Base-by-base conservation (phyloP, 2,113 vertebrate genomes). In the Phalacrocorax aristotelis region DNA sequence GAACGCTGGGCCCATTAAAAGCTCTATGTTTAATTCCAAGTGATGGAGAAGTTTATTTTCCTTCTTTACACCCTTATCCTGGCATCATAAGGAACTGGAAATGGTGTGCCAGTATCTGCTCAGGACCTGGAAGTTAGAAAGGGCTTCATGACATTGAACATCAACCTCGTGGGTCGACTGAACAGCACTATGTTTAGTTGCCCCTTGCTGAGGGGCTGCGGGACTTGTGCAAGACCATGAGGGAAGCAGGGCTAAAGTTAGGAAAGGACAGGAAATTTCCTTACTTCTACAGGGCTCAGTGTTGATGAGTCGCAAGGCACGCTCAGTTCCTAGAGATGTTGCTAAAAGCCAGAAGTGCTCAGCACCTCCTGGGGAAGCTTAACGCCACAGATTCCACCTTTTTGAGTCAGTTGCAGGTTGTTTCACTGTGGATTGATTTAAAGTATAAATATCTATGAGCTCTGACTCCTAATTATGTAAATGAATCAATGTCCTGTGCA, bases 171-270 rank as follows among this genome's bases (percentile, higher is more conserved):
- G 64, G 40, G 32, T 46, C 27, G 64, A 20, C 1, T 22, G 18
- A 46, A 48, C 7, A 15, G 4, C 16, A 30, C 9, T 5, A 15
- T 4, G 4, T 57, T 32, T 54, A 23, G 13, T 19, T 57, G 3
- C 9, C 10, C 5, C 13, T 44, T 4, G 1, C 30, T 66, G 58
- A 17, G 6, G 40, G 20, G 4, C 9, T 62, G 58, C 20, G 25
- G 7, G 20, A 11, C 0, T 0, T 42, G 16, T 2, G 2, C 2
- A 23, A 22, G n/a, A 71, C 29, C 3, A 2, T 3, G 3, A 19
- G 14, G 6, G 8, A 89, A 65, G 34, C 18, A 44, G 38, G 16
- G 5, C 18, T 69, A 40, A 57, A 79, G 4, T 25, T 8, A 57
- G 16, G 44, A 76, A 71, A 65, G 19, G 32, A 46, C 7, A 2